Conservation (phyloP, 35 echinoderm and acorn worm species). For the Strongylocentrotus purpuratus region DNA sequence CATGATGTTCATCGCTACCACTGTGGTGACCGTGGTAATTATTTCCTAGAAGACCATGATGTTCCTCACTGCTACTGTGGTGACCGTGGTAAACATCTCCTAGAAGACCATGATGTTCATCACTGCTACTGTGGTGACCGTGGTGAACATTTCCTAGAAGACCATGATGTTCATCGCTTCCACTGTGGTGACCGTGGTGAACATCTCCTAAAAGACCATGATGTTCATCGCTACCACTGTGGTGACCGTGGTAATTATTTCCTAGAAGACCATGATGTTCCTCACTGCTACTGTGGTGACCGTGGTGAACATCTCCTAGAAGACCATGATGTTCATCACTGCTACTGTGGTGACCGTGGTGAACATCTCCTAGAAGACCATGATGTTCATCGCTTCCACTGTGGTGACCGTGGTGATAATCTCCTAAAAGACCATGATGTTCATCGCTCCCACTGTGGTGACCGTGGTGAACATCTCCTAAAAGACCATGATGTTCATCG, state of each 20-base stretch:
- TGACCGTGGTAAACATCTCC: background rate
- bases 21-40: slow-evolving; percentile 13
- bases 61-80: slow-evolving; percentile 38
- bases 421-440: background rate
- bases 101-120: slow-evolving; percentile 32
- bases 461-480: slow-evolving; percentile 19
- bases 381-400: slow-evolving; percentile 43
- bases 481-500: slow-evolving; percentile 40
- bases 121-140: slow-evolving; percentile 7
- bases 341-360: slow-evolving; percentile 32
- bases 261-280: slow-evolving; percentile 39
- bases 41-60: slow-evolving; percentile 4
- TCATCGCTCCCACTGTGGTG: slow-evolving; percentile 37
- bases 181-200: slow-evolving; percentile 41
- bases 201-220: slow-evolving; percentile 1
- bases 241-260: background rate
- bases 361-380: slow-evolving; percentile 22
- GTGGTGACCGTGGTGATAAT: slow-evolving; percentile 27
- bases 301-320: background rate
- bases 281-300: slow-evolving; percentile 24
- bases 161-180: slow-evolving; percentile 38
- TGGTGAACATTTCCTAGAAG: background rate
- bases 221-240: slow-evolving; percentile 43
- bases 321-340: slow-evolving; percentile 42
- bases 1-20: slow-evolving; percentile 30